Conservation (phyloP, 2,113 vertebrate genomes). For the Halcyon malimbica region DNA sequence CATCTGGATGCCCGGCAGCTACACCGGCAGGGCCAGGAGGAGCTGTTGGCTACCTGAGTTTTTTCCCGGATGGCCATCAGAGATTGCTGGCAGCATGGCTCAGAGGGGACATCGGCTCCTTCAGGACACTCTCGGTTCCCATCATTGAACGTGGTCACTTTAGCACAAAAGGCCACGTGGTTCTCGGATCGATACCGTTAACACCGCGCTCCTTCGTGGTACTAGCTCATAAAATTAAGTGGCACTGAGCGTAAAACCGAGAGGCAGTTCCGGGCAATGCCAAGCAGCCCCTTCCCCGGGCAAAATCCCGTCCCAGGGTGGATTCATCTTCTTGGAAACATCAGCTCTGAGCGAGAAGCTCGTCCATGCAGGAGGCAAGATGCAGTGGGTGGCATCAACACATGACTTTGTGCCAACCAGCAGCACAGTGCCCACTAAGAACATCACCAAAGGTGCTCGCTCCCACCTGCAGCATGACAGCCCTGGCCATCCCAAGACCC, state of each 20-base stretch:
- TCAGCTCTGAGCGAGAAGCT: not conserved
- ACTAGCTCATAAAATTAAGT: not conserved
- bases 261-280: not conserved
- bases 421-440: not conserved
- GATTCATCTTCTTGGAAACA: not conserved
- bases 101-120: not conserved
- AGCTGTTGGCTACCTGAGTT: not conserved
- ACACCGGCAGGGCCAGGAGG: fast-evolving
- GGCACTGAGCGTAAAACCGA: not conserved
- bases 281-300: not conserved
- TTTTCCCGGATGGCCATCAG: not conserved
- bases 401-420: not conserved
- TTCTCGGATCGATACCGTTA: not conserved
- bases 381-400: not conserved
- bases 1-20: not conserved
- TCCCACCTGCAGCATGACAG: not conserved
- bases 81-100: not conserved
- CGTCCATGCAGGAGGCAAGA: not conserved
- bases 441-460: fast-evolving
- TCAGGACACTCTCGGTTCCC: not conserved
- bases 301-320: not conserved
- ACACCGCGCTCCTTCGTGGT: not conserved
- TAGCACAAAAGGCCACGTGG: not conserved
- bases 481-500: not conserved
- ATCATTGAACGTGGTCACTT: not conserved